A percentile compares a stretch with the other conserved stretches of the same genome.
These are phyloP conservation scores for Cecropterus lyciades DNA, from an alignment of 1,140 invertebrate species.

Conservation along the genomic window DNA sequence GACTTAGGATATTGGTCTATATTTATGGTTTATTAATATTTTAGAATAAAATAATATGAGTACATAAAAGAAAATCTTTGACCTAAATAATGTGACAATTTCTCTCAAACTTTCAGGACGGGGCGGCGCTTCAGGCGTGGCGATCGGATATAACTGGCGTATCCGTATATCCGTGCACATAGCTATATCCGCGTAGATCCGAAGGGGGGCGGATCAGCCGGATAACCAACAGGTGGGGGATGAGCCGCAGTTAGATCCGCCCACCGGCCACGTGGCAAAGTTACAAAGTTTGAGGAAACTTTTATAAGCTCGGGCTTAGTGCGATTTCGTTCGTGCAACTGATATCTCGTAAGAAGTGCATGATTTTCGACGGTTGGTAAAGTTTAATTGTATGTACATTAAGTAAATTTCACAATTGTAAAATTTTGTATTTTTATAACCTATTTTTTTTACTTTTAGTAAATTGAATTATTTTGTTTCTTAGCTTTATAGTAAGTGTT, in stretches of 20 bases:
- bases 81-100: neutral
- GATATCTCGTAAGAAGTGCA: no score
- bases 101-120: conserved; percentile 3
- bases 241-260: conserved; percentile 73
- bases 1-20: no score
- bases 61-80: neutral
- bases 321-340: neutral
- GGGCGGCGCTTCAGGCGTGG: conserved; percentile 65
- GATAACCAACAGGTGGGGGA: conserved; percentile 82
- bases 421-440: no score
- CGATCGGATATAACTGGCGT: conserved; percentile 52
- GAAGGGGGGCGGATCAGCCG: conserved; percentile 75
- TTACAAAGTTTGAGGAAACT: conserved; percentile 36
- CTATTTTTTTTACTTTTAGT: no score
- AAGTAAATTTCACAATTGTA: no score
- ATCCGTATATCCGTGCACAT: conserved; percentile 58
- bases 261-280: conserved; percentile 65
- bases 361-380: no score
- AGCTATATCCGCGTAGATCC: conserved; percentile 63
- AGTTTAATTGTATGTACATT: no score
- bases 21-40: no score
- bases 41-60: neutral
- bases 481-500: no score
- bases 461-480: no score
- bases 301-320: conserved; percentile 27